These are phyloP conservation scores for Zoanthus sansibaricus DNA, from an alignment of 92 coral and sea anemone genomes.

Conservation along the genomic window DNA sequence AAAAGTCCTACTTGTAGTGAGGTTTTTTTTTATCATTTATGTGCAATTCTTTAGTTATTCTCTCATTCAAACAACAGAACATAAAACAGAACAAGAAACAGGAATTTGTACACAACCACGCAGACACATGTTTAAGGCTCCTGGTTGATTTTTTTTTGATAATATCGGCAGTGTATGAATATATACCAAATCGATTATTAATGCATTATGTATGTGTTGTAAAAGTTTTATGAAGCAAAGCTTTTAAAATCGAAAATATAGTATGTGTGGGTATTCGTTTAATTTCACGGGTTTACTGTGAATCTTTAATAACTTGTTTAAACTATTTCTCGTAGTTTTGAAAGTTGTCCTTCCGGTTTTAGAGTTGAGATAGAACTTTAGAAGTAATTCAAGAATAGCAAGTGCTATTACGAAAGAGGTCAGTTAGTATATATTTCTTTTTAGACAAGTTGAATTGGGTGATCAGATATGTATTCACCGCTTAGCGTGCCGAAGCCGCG, in stretches of 20 bases:
- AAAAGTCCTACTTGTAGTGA: background rate
- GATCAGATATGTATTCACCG: background rate
- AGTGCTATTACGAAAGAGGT: conserved; percentile 1
- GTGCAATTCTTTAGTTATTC: background rate
- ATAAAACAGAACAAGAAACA: background rate
- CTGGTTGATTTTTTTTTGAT: background rate
- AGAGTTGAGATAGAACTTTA: background rate
- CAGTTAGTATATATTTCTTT: background rate
- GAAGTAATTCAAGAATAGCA: background rate
- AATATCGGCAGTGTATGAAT: conserved; percentile 4
- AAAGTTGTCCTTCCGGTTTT: conserved; percentile 14
- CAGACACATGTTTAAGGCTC: background rate
- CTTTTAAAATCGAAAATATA: background rate
- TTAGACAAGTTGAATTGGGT: conserved; percentile 9
- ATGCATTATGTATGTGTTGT: background rate
- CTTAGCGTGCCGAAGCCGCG: background rate
- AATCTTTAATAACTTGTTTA: too few species aligned
- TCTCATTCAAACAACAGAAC: background rate
- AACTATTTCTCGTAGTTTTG: background rate
- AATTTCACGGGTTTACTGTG: background rate
- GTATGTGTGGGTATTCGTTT: background rate
- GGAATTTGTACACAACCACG: background rate
- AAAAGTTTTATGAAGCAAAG: conserved; percentile 43
- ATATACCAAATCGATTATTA: background rate
- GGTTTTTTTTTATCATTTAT: conserved; percentile 17